A percentile compares a stretch with the other conserved stretches of the same genome.
Evolutionary conservation across 2,113 vertebrate genomes (phyloP).

Genomic region (Oryzias celebensis): DNA sequence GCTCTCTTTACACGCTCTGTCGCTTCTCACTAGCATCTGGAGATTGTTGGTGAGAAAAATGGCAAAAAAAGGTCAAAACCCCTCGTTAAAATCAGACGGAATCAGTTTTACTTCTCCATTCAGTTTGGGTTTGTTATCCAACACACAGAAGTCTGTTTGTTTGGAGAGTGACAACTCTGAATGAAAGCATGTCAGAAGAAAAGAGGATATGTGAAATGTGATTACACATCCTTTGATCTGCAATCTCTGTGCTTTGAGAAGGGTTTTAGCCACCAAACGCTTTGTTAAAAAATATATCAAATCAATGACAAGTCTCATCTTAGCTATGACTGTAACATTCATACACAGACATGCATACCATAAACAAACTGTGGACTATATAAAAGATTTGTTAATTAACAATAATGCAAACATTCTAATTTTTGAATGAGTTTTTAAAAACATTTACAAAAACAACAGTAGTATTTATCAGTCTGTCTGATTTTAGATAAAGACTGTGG

Average conservation of each 20-base stretch:
- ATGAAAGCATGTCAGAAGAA: background rate
- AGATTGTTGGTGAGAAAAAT: slow-evolving; percentile 1
- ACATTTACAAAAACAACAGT: too few species aligned
- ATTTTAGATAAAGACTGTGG: too few species aligned
- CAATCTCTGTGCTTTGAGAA: background rate
- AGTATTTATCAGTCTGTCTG: too few species aligned
- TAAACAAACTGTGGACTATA: too few species aligned
- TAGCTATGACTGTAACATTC: background rate
- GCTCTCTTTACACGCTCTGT: slow-evolving; percentile 37
- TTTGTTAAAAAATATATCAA: too few species aligned
- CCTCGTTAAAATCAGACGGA: slow-evolving; percentile 1
- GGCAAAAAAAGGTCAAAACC: slow-evolving; percentile 24
- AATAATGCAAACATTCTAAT: too few species aligned
- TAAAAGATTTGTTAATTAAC: too few species aligned
- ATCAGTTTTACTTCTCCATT: background rate
- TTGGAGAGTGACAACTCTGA: background rate
- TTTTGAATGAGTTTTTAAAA: too few species aligned
- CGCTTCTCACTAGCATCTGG: slow-evolving; percentile 39
- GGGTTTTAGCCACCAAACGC: background rate
- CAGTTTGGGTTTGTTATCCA: slow-evolving; percentile 3
- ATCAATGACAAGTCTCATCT: too few species aligned
- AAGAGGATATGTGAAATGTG: background rate
- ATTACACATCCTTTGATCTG: background rate
- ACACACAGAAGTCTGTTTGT: background rate
- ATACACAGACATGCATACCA: background rate